phyloP scores from a whole-genome alignment of 2,797 vertebrate species.

The Lemur catta region DNA sequence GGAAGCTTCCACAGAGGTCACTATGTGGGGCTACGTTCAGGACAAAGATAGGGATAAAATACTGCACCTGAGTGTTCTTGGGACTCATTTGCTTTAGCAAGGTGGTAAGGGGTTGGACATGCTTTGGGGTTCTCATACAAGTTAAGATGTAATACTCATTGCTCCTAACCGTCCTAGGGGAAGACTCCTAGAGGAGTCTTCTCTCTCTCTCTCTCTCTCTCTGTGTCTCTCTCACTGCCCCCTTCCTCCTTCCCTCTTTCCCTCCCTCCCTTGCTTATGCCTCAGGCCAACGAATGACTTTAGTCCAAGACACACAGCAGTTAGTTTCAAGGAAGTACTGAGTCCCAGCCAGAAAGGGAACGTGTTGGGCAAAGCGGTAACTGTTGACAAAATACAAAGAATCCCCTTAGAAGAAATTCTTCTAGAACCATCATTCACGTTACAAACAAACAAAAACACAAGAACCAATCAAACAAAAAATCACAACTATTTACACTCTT shows the following conservation, averaged over 20 bases:
- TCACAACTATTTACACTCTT: neutral
- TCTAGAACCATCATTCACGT: neutral
- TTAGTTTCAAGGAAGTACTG: neutral
- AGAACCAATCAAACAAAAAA: neutral
- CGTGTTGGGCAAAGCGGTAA: neutral
- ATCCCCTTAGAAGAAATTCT: neutral
- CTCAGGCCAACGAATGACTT: neutral
- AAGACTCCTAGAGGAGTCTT: neutral
- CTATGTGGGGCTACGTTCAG: neutral
- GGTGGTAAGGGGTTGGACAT: neutral
- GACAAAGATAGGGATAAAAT: conserved; percentile 6
- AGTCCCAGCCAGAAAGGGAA: neutral
- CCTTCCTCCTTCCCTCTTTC: neutral
- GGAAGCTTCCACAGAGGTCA: neutral
- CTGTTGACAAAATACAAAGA: neutral
- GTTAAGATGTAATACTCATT: neutral
- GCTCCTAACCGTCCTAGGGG: neutral
- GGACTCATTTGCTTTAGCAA: neutral
- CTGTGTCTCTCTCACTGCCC: neutral
- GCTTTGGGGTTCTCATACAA: neutral
- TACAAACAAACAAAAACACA: neutral
- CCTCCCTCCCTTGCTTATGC: too few relatives aligned
- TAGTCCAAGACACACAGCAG: neutral
- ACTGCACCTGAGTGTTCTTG: neutral
- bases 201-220: neutral